A percentile compares a stretch with the other conserved stretches of the same genome.
These are phyloP conservation scores for Bolinopsis microptera DNA, from an alignment of 37 sponge, comb jelly and placozoan genomes.

Conservation along the genomic window DNA sequence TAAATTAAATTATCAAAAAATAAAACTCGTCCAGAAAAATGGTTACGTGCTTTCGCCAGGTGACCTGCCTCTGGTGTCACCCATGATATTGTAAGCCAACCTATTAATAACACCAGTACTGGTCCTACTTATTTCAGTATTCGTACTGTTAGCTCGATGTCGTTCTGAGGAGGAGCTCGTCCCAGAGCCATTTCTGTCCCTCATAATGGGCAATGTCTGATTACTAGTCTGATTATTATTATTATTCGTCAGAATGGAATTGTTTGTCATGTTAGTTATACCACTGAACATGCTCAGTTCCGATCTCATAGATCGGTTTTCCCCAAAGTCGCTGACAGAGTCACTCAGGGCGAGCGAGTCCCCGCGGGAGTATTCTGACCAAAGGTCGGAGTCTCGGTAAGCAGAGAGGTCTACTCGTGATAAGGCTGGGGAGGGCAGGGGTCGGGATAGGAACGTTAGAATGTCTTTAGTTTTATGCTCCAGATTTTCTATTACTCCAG, in stretches of 20 bases:
- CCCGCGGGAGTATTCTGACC: slow-evolving; percentile 9
- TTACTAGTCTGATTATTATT: not conserved
- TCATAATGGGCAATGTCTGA: not conserved
- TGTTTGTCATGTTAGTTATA: not conserved
- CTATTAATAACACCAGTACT: not conserved
- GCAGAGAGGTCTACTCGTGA: not conserved
- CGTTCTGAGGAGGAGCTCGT: not conserved
- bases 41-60: not conserved
- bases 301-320: not conserved
- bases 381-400: slow-evolving; percentile 30
- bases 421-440: not conserved
- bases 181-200: not conserved
- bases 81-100: not conserved
- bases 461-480: slow-evolving; percentile 55
- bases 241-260: not conserved
- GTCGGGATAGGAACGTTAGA: slow-evolving; percentile 41
- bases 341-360: slow-evolving; percentile 20
- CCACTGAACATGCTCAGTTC: not conserved
- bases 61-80: not conserved
- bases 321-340: slow-evolving; percentile 18
- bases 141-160: not conserved
- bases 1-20: not conserved
- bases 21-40: not conserved
- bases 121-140: slow-evolving; percentile 5
- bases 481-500: not conserved